A percentile compares a stretch with the other conserved stretches of the same genome.
Evolutionary conservation across 2,113 vertebrate genomes (phyloP).

Genomic region (Archocentrus centrarchus): DNA sequence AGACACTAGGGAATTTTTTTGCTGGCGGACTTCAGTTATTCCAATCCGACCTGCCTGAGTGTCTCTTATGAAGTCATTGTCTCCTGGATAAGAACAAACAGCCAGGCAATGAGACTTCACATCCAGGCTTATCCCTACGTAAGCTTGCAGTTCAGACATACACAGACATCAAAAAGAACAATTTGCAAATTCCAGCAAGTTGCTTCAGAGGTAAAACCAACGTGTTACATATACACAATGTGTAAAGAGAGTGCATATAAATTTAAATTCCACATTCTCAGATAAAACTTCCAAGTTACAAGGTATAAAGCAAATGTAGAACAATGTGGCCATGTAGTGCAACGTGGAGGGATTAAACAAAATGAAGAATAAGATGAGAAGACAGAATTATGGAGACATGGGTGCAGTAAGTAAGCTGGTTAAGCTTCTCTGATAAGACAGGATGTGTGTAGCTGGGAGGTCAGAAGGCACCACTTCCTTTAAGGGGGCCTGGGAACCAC

Average conservation of each 20-base stretch:
- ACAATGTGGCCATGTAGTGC: not conserved
- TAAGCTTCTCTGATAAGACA: conserved; percentile 71
- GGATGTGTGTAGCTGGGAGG: conserved; percentile 73
- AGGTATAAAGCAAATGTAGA: not conserved
- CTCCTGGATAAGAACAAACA: conserved; percentile 47
- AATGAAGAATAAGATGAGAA: conserved; percentile 21
- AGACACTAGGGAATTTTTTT: conserved; percentile 46
- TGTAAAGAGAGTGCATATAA: not conserved
- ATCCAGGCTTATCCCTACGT: conserved; percentile 48
- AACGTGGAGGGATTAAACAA: conserved; percentile 1
- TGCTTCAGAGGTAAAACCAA: conserved; percentile 13
- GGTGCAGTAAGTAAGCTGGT: conserved; percentile 43
- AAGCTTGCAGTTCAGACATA: conserved; percentile 52
- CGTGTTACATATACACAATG: not conserved
- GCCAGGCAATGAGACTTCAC: conserved; percentile 53
- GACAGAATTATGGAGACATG: not conserved
- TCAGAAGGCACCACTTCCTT: conserved; percentile 83
- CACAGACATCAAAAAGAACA: conserved; percentile 29
- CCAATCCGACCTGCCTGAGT: conserved; percentile 49
- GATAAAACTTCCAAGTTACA: not conserved
- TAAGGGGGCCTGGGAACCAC: conserved; percentile 79
- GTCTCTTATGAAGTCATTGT: conserved; percentile 56
- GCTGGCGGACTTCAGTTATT: conserved; percentile 56
- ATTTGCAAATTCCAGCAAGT: conserved; percentile 26
- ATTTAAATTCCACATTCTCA: not conserved